Conservation (phyloP, 2,888 invertebrate species). For the Sminthurinus aureus region DNA sequence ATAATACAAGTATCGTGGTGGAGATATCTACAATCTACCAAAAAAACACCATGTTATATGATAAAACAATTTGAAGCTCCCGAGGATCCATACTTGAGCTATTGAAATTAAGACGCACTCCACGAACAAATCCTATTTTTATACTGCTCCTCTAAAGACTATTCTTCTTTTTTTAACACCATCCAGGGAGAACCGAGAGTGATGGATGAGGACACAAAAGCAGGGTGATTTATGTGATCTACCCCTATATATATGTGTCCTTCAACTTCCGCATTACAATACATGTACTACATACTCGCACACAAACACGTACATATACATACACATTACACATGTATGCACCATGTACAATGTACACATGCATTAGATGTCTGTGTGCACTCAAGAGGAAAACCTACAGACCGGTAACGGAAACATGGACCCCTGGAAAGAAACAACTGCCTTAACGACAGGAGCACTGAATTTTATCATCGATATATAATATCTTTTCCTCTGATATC, state of each 20-base stretch:
- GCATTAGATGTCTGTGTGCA: not conserved
- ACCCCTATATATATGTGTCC: not conserved
- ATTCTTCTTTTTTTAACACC: not conserved
- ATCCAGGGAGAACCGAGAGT: not conserved
- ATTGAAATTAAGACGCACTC: not conserved
- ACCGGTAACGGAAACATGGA: too few relatives aligned
- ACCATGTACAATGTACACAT: too few relatives aligned
- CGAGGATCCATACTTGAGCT: not conserved
- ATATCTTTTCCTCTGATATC: too few relatives aligned
- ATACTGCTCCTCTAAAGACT: not conserved
- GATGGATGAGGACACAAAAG: constrained; percentile 34
- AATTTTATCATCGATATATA: too few relatives aligned
- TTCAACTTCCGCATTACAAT: constrained; percentile 1
- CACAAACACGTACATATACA: not conserved
- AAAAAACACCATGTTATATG: not conserved
- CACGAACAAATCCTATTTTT: not conserved
- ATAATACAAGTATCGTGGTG: too few relatives aligned
- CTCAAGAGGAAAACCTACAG: too few relatives aligned
- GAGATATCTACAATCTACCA: too few relatives aligned
- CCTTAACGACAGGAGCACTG: too few relatives aligned
- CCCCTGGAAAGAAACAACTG: too few relatives aligned
- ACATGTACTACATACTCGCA: not conserved
- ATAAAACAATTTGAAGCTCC: constrained; percentile 3
- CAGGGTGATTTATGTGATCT: constrained; percentile 36
- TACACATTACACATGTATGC: too few relatives aligned